Percentiles rank a stretch among this genome's conserved stretches.
Conservation (phyloP, 1,140 invertebrate genomes). For the Bombus breviceps region DNA sequence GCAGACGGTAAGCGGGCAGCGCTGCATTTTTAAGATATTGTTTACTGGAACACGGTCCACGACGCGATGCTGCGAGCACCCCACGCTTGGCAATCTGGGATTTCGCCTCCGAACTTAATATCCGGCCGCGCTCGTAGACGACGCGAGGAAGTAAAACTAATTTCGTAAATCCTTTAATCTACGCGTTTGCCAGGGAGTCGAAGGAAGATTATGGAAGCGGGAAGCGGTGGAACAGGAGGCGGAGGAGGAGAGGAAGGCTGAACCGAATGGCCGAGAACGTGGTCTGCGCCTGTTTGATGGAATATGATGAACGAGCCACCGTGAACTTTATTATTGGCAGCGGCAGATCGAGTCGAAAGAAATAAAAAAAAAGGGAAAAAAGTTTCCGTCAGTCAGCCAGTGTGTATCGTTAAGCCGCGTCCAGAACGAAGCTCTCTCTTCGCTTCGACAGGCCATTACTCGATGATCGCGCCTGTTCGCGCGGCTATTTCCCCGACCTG, state of each 20-base stretch:
- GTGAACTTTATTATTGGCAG: constrained; percentile 70
- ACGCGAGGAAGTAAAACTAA: constrained; percentile 70
- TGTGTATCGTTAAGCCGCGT: constrained; percentile 59
- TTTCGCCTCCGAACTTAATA: constrained; percentile 64
- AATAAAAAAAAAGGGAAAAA: constrained; percentile 30
- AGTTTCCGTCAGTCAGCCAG: constrained; percentile 24
- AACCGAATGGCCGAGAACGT: constrained; percentile 55
- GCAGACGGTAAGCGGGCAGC: neutral
- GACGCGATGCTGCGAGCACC: neutral
- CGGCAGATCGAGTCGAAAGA: constrained; percentile 60
- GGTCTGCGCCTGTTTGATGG: constrained; percentile 70
- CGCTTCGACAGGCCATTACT: constrained; percentile 29
- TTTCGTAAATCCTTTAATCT: constrained; percentile 73
- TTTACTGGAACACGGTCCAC: constrained; percentile 43
- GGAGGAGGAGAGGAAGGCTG: neutral
- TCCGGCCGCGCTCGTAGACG: constrained; percentile 60
- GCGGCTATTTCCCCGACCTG: neutral
- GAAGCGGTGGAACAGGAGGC: neutral
- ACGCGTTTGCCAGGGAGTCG: constrained; percentile 63
- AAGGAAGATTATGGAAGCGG: constrained; percentile 53
- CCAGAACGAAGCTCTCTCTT: constrained; percentile 31
- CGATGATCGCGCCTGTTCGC: constrained; percentile 22
- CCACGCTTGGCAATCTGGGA: constrained; percentile 53
- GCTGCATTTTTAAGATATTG: constrained; percentile 41
- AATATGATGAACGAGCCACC: constrained; percentile 76